A percentile compares a stretch with the other conserved stretches of the same genome.
These are phyloP conservation scores for Pseudomyrmex dendroicus DNA, from an alignment of 1,140 invertebrate species.

Conservation along the genomic window DNA sequence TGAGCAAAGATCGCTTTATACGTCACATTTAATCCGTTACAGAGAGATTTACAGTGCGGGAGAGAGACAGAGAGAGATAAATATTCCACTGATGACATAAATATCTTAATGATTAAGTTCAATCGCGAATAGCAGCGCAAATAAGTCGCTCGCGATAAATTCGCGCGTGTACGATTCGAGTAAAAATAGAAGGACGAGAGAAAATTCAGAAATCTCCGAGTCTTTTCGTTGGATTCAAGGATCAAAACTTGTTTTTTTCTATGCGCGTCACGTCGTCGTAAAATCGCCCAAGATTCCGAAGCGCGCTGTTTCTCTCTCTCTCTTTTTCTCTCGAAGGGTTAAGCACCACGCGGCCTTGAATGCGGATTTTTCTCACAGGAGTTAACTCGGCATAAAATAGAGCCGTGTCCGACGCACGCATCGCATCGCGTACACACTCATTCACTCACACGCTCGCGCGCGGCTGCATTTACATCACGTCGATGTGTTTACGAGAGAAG, in stretches of 20 bases:
- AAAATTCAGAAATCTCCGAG: not conserved
- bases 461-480: conserved; percentile 60
- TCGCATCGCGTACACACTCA: conserved; percentile 52
- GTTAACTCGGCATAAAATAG: conserved; percentile 62
- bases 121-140: not conserved
- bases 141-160: not conserved
- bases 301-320: not conserved
- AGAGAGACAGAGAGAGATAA: not conserved
- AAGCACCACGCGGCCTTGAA: conserved; percentile 51
- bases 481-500: conserved; percentile 61
- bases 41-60: no score
- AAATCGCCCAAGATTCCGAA: conserved; percentile 48
- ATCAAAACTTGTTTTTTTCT: conserved; percentile 47
- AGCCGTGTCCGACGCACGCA: conserved; percentile 54
- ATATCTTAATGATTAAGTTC: no score
- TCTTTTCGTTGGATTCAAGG: conserved; percentile 1
- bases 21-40: no score
- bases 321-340: conserved; percentile 36
- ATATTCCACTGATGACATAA: not conserved
- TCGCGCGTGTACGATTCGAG: not conserved
- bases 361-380: conserved; percentile 58
- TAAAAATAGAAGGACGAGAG: conserved; percentile 6
- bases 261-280: conserved; percentile 11
- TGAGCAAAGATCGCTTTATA: not conserved
- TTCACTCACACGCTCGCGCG: conserved; percentile 46